Evolutionary conservation across 2,797 vertebrate genomes (phyloP), one percentile per base, ranked within the genome.

Genomic region (Echeneis naucrates): DNA sequence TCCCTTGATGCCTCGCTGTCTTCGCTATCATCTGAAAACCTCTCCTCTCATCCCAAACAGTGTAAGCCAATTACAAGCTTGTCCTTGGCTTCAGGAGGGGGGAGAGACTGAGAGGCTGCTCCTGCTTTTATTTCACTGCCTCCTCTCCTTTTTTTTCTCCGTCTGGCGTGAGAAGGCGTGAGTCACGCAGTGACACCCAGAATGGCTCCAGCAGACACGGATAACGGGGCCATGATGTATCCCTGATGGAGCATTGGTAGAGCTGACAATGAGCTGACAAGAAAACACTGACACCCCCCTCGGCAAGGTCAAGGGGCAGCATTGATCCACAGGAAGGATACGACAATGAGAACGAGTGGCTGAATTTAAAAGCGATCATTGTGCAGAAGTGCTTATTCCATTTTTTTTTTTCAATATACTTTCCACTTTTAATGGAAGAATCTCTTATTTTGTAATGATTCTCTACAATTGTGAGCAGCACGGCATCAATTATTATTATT

Each of bases 251-350:
- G 54, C 55, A 63, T 48, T 58, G 75, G 81, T 79, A 75, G 63
- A 75, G 67, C 57, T 19, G 78, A 78, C 74, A 81, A 82, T 76
- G 79, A 83, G 88, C 75, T 24, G 83, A 83, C 70, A 76, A 45
- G 57, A 82, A 83, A 78, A 72, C 74, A 67, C 17, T 23, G 74
- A 74, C 82, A 56, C 30, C 53, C 61, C n/a, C 42, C 58, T 37
- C 71, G 61, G 72, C 59, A 72, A 83, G 83, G 88, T 89, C 88
- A 81, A 68, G 60, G 81, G 82, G 54, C 81, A 75, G 51, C 33
- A 91, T 88, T 64, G 89, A 90, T 88, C 61, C 17, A 35, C 44
- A 42, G 48, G 7, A 26, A 60, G 12, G 47, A 68, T 63, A 47
- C 14, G 7, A 45, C 37, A 26, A 7, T 24, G 14, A n/a, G 33